These are phyloP conservation scores for Oegoconia quadripuncta DNA, from an alignment of 2,888 invertebrate genomes.

Conservation along the genomic window DNA sequence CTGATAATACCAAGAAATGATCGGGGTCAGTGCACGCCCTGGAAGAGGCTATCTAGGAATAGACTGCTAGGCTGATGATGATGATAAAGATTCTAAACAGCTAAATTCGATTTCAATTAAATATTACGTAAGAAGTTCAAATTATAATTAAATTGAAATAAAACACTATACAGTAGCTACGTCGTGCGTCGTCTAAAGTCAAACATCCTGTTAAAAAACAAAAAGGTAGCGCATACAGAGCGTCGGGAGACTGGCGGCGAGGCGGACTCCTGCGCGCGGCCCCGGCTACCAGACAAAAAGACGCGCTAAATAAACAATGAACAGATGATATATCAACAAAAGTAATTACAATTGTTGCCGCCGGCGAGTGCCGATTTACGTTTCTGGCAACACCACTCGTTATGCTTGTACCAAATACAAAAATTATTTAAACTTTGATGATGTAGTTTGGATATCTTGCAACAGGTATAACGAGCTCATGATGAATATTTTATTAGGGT, in stretches of 20 bases:
- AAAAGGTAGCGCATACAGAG: constrained; percentile 12
- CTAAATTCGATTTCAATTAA: no score
- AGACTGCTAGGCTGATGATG: no score
- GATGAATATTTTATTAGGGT: no score
- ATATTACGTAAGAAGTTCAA: no score
- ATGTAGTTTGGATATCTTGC: no score
- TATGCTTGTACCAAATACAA: constrained; percentile 36
- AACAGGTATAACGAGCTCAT: no score
- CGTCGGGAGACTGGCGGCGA: constrained; percentile 12
- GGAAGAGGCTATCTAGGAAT: no score
- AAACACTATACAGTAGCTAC: no score
- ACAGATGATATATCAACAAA: constrained; percentile 63
- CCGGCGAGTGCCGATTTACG: constrained; percentile 52
- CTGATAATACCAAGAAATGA: no score
- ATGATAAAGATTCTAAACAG: no score
- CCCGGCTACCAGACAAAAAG: constrained; percentile 58
- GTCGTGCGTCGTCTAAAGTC: neutral
- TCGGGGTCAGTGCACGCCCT: no score
- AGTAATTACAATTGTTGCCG: constrained; percentile 59
- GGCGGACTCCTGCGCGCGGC: constrained; percentile 15
- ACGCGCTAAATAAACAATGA: constrained; percentile 65
- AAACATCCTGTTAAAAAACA: constrained; percentile 23
- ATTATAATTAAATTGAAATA: no score
- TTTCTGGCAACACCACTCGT: constrained; percentile 42
- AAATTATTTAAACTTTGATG: constrained; percentile 45